Base-by-base conservation (phyloP, 2,113 vertebrate species). In the Ceratotherium simum region DNA sequence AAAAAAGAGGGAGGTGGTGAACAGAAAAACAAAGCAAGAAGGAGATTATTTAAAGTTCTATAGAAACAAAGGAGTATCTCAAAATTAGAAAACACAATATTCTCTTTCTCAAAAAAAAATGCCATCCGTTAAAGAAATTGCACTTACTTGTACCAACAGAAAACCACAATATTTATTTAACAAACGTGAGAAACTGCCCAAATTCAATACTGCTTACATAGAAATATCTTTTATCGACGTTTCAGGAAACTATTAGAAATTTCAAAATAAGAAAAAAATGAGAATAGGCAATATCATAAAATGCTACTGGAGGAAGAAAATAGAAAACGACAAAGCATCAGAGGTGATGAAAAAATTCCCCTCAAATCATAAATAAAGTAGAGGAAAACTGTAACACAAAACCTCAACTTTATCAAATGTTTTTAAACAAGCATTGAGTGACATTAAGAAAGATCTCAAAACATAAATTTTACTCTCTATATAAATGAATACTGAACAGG, bases 311-410 rank as follows among this genome's bases (percentile, higher is more conserved):
- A 84, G 20, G 23, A 90, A 86, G 42, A 76, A 96, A 90, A 67
- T 18, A 72, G 83, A 95, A 90, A n/a, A 58, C 79, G 14, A 87
- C 12, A 72, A 92, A 76, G n/a, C 9, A 85, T 58, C 97, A 62
- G 14, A 84, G 65, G 5, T 82, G 21, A 67, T 18, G 36, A 51
- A 90, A 91, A 17, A 64, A n/a, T n/a, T 39, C 10, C 2, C 58
- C 31, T 64, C 2, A 20, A 90, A 78, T 36, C 31, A 90, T 46
- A 69, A 48, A 90, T 46, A 85, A 39, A 60, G 18, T 73, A 62
- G n/a, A 91, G 7, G n/a, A 92, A 92, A 95, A 56, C 42, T 62
- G 14, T 85, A 39, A 48, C 48, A 86, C 23, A 36, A 95, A 80
- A 85, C 14, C 17, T 60, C 46, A 48, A 69, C 5, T 56, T 36